These are phyloP conservation scores for Cheirogaleus medius DNA, from an alignment of 2,113 vertebrate species.

Conservation along the genomic window DNA sequence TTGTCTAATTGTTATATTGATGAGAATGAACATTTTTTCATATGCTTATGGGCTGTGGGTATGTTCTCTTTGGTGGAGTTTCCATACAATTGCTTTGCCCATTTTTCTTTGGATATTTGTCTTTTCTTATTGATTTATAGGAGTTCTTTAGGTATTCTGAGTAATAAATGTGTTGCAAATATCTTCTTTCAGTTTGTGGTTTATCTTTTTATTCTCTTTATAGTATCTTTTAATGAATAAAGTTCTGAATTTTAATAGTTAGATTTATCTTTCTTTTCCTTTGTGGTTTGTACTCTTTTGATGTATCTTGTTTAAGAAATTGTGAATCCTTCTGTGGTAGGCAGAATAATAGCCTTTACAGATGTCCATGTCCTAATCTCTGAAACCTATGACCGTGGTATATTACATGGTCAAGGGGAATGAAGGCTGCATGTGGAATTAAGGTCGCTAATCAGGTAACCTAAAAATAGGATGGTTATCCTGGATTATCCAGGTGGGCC, in stretches of 20 bases:
- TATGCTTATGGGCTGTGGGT: neutral
- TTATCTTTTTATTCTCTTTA: slow-evolving; percentile 19
- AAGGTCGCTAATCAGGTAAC: neutral
- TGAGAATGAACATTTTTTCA: neutral
- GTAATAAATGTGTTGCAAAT: neutral
- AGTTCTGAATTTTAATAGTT: slow-evolving; percentile 18
- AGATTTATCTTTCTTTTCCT: neutral
- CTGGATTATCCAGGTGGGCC: neutral
- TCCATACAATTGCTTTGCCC: neutral
- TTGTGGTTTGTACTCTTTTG: neutral
- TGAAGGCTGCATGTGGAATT: neutral
- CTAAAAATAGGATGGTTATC: neutral
- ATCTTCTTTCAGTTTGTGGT: neutral
- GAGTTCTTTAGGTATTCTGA: neutral
- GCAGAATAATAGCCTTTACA: neutral
- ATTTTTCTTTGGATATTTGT: neutral
- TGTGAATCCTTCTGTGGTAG: neutral
- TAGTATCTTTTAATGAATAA: neutral
- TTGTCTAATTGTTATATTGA: neutral
- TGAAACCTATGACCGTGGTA: neutral
- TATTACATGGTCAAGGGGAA: neutral
- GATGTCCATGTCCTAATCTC: neutral
- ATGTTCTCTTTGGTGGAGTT: neutral
- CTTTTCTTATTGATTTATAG: neutral
- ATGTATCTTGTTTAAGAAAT: neutral